phyloP scores from a whole-genome alignment of 2,888 invertebrate genomes.

The Epistrophe grossulariae region DNA sequence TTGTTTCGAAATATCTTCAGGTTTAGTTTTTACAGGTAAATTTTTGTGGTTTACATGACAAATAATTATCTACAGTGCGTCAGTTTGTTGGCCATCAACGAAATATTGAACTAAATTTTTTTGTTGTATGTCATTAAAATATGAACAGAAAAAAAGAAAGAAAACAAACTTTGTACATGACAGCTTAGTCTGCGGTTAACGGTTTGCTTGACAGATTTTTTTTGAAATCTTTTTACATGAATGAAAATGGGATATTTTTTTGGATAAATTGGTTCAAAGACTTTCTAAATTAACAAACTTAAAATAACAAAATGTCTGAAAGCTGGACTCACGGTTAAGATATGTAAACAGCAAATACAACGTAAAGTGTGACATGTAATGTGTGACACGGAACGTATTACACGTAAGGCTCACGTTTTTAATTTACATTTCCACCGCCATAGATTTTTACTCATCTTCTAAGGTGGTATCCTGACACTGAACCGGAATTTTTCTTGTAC shows the following conservation, averaged over 20 bases:
- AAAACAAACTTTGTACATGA: constrained; percentile 5
- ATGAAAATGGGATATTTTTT: neutral
- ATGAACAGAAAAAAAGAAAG: neutral
- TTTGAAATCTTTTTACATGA: neutral
- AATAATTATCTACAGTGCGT: neutral
- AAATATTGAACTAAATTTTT: constrained; percentile 7
- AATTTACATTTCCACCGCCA: no score
- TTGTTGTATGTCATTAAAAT: neutral
- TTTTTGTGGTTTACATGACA: constrained; percentile 35
- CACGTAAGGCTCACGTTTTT: no score
- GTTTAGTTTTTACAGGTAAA: constrained; percentile 7
- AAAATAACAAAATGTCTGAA: no score
- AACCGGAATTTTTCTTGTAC: no score
- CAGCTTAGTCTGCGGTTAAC: constrained; percentile 18
- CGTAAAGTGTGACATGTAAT: no score
- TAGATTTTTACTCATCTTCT: no score
- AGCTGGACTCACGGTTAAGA: no score
- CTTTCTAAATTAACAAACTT: neutral
- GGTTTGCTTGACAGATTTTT: neutral
- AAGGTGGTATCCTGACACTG: no score
- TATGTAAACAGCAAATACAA: no score
- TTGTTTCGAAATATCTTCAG: constrained; percentile 1
- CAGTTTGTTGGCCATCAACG: constrained; percentile 11
- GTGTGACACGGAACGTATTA: no score
- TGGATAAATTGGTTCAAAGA: neutral